phyloP scores from a whole-genome alignment of 2,113 vertebrate genomes.

The Forbesichthys papilliferus region DNA sequence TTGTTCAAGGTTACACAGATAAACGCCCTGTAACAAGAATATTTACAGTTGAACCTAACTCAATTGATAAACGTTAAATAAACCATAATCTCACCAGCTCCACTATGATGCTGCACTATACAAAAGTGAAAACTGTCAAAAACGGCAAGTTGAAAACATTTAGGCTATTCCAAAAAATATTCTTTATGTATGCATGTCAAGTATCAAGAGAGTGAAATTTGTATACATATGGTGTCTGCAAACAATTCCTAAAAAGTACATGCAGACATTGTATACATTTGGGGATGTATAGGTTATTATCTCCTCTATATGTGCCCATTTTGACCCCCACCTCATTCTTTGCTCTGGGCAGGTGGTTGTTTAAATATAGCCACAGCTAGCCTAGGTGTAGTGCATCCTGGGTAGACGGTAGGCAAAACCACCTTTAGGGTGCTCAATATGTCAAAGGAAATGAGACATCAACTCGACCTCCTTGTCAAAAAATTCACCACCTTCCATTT shows the following conservation, averaged over 20 bases:
- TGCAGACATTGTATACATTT: neutral
- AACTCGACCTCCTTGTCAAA: conserved; percentile 71
- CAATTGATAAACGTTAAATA: conserved; percentile 15
- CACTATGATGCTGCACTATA: neutral
- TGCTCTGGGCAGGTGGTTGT: conserved; percentile 74
- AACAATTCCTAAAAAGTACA: too few species aligned
- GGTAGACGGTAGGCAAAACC: conserved; percentile 68
- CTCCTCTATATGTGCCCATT: conserved; percentile 31
- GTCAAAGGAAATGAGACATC: conserved; percentile 76
- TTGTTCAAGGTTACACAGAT: conserved; percentile 10
- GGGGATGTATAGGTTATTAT: conserved; percentile 7
- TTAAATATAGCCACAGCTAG: conserved; percentile 70
- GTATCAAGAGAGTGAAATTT: neutral
- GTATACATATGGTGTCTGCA: neutral
- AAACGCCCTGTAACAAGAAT: conserved; percentile 4
- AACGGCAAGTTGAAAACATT: neutral
- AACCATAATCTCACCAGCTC: conserved; percentile 12
- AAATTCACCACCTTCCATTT: conserved; percentile 74
- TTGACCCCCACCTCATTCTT: conserved; percentile 47
- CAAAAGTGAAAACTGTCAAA: neutral
- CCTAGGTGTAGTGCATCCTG: conserved; percentile 72
- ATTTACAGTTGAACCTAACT: conserved; percentile 11
- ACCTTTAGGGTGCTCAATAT: conserved; percentile 73
- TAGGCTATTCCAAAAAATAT: neutral
- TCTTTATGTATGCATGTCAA: too few species aligned